Evolutionary conservation across 2,888 invertebrate genomes (phyloP).

Genomic region (Anaspis maculata): DNA sequence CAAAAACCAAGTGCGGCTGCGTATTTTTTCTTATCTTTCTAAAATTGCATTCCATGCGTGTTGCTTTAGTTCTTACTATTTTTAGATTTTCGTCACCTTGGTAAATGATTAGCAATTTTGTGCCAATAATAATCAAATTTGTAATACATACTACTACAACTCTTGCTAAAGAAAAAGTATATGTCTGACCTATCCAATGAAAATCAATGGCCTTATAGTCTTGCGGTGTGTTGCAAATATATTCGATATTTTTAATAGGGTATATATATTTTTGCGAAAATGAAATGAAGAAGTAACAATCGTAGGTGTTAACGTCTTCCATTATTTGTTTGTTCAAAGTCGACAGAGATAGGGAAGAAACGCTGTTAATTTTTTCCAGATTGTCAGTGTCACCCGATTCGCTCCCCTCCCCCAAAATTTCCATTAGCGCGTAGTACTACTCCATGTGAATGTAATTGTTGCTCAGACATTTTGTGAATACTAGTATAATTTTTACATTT

Average conservation of each 20-base stretch:
- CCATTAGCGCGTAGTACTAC: not conserved
- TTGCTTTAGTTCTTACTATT: slow-evolving; percentile 8
- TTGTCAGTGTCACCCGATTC: too few species aligned
- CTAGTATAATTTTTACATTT: slow-evolving; percentile 6
- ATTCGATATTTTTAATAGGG: slow-evolving; percentile 32
- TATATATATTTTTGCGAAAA: slow-evolving; percentile 34
- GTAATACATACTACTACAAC: too few species aligned
- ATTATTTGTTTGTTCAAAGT: slow-evolving; percentile 23
- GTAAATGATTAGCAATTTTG: slow-evolving; percentile 21
- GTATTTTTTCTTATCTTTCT: too few species aligned
- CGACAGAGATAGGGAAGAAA: too few species aligned
- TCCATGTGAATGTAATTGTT: not conserved
- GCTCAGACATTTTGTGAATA: too few species aligned
- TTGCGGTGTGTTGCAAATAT: slow-evolving; percentile 30
- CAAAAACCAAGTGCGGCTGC: too few species aligned
- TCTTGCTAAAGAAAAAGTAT: too few species aligned
- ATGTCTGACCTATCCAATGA: slow-evolving; percentile 32
- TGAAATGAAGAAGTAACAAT: slow-evolving; percentile 24
- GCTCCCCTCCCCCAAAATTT: too few species aligned
- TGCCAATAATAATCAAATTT: too few species aligned
- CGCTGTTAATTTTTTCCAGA: too few species aligned
- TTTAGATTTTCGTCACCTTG: slow-evolving; percentile 13
- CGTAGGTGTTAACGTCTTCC: slow-evolving; percentile 36
- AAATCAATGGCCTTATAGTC: slow-evolving; percentile 37
- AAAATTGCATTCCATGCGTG: slow-evolving; percentile 17